Evolutionary conservation across 2,888 invertebrate genomes (phyloP), one percentile per base, ranked within the genome.

Genomic region (Erebia ligea): DNA sequence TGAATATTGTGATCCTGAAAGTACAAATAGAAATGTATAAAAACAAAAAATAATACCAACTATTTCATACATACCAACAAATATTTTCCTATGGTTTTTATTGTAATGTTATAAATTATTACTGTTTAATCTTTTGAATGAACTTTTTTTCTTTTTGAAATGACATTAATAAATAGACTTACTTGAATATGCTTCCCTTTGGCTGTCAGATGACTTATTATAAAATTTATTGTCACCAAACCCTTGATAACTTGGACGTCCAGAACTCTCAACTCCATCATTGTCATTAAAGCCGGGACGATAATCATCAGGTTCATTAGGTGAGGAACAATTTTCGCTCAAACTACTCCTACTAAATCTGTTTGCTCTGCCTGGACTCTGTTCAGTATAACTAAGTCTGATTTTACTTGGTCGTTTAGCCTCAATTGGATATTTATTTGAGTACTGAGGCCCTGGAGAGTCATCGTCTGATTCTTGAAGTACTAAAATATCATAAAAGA

Each of bases 321-420:
- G 90, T 56, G 92, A 92, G 10, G 92, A 92, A 78, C 90, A 90
- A 78, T 88, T 90, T 76, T 91, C 92, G 84, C 91, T 92, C 66
- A 90, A 77, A 76, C 92, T 92, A 76, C 92, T 92, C 76, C 86
- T 86, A 72, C 86, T 86, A 61, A 89, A 76, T 73, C 89, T 83
- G 34, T 82, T 82, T 70, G 84, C 82, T 52, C 83, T 82, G 70
- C 84, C 83, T 8, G 85, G 81, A 68, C 83, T 87, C 68, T 79
- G 80, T 65, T 87, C 82, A 64, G 80, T 78, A 77, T 82, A 85
- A 73, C 76, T 84, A 56, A 76, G 71, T 72, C 77, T 70, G 75
- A 79, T 82, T 59, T 81, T 81, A 45, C 82, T 79, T 63, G 78
- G 77, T 75, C 82, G 80, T 77, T 84, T 81, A 72, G 76, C 75